Conservation (phyloP, 1,140 invertebrate species). For the Conus betulinus region DNA sequence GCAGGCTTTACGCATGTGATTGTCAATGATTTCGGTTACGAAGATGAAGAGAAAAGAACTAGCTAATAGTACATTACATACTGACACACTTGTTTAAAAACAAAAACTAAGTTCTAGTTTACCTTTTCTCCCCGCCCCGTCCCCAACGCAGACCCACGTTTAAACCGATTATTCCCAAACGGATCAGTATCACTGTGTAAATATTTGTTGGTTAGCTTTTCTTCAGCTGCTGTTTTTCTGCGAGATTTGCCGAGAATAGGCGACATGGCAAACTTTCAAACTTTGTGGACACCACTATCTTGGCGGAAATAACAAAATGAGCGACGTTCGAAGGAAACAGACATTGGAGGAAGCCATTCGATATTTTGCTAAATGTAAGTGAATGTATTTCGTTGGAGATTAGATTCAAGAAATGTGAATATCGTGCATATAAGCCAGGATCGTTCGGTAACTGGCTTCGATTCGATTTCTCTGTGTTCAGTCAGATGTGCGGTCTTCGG, state of each 20-base stretch:
- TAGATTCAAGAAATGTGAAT: background rate
- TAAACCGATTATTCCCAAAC: background rate
- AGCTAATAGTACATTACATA: too few species aligned
- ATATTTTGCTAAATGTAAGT: conserved; percentile 36
- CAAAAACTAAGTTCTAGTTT: too few species aligned
- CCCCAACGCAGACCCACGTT: too few species aligned
- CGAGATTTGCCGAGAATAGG: background rate
- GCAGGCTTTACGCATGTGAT: too few species aligned
- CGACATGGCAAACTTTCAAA: background rate
- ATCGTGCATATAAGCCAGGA: too few species aligned
- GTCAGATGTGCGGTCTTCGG: too few species aligned
- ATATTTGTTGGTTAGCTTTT: background rate
- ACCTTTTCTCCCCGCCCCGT: too few species aligned
- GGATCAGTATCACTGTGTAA: background rate
- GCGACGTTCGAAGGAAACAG: background rate
- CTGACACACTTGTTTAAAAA: too few species aligned
- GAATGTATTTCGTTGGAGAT: background rate
- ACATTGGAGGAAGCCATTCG: conserved; percentile 18
- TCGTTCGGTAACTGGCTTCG: too few species aligned
- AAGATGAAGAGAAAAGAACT: too few species aligned
- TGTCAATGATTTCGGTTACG: too few species aligned
- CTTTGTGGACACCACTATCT: background rate
- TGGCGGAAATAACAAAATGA: conserved; percentile 22
- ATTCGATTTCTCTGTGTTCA: too few species aligned
- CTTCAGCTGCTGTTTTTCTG: background rate